Evolutionary conservation across 2,797 vertebrate genomes (phyloP), one percentile per base, ranked within the genome.

Genomic region (Halcyon leucocephala): DNA sequence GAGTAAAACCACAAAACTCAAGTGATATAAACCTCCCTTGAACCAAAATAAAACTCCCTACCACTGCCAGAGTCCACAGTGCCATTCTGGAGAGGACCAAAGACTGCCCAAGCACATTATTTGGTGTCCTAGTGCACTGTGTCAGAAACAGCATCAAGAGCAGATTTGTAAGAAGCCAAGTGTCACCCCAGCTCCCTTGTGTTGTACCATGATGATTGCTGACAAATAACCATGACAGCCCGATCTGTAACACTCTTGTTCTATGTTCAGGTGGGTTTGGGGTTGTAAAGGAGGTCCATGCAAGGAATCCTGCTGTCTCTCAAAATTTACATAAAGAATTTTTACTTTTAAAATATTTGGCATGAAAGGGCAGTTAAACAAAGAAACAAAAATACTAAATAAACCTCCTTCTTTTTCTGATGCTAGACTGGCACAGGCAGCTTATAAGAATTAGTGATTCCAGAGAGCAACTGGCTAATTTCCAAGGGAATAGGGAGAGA

Each of bases 381-480:
- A 86, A 95, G 73, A 89, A 79, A 60, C 55, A 95, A 93, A 52
- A 52, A 71, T 4, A 25, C 41, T 48, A 87, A 94, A 87, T 51
- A 87, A 93, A 84, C 67, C 80, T 86, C 82, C 72, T 70, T 41
- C 20, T 66, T 91, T 73, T 80, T 49, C 61, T 60, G 44, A 57
- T 70, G 82, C 29, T 67, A 64, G 55, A 12, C 64, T 85, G 95
- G 86, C 81, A 96, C 2, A 0, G 48, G 86, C 71, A 90, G 90
- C 73, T 86, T 84, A 42, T 55, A 62, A 33, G 74, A 78, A 96
- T 96, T 78, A 92, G 92, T 49, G 66, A 95, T 93, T 96, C 92
- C 64, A 60, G 74, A 82, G 89, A 94, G 74, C 55, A 89, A 85
- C 82, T 92, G 82, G 86, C 89, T 94, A 80, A 96, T 96, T 94